Percentiles rank a stretch among this genome's conserved stretches.
Conservation (phyloP, 2,888 invertebrate species). For the Stenodera caucasica region DNA sequence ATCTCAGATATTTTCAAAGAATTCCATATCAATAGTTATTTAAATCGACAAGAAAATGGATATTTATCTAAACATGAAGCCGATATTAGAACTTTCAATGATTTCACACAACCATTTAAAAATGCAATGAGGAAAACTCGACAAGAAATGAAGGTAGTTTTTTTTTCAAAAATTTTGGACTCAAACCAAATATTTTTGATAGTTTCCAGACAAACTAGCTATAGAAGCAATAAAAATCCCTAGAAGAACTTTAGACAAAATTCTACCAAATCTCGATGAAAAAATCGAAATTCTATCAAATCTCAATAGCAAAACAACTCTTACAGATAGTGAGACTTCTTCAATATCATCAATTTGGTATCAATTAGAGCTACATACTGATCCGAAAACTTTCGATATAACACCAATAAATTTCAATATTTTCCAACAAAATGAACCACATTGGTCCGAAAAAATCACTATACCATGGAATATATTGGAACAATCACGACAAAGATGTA, state of each 20-base stretch:
- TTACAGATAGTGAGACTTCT: conserved; percentile 13
- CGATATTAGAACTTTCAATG: conserved; percentile 38
- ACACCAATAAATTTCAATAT: conserved; percentile 38
- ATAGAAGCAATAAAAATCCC: neutral
- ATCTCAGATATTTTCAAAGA: conserved; percentile 41
- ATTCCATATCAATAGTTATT: conserved; percentile 33
- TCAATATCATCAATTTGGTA: conserved; percentile 41
- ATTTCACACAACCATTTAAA: conserved; percentile 46
- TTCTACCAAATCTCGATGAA: neutral
- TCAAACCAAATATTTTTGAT: neutral
- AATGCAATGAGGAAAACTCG: conserved; percentile 38
- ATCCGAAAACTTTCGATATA: conserved; percentile 30
- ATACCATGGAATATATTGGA: conserved; percentile 37
- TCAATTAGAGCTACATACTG: conserved; percentile 31
- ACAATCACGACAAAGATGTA: conserved; percentile 41
- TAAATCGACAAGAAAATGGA: conserved; percentile 26
- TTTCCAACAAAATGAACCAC: conserved; percentile 33
- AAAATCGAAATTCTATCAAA: neutral
- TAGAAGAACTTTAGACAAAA: neutral
- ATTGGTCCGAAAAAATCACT: conserved; percentile 37
- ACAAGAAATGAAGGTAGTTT: conserved; percentile 38
- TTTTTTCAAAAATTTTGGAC: conserved; percentile 15
- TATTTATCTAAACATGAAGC: conserved; percentile 43
- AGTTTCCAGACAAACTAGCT: conserved; percentile 1
- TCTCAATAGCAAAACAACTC: neutral